Evolutionary conservation across 2,888 invertebrate genomes (phyloP), one percentile per base, ranked within the genome.

Genomic region (Clanis bilineata): DNA sequence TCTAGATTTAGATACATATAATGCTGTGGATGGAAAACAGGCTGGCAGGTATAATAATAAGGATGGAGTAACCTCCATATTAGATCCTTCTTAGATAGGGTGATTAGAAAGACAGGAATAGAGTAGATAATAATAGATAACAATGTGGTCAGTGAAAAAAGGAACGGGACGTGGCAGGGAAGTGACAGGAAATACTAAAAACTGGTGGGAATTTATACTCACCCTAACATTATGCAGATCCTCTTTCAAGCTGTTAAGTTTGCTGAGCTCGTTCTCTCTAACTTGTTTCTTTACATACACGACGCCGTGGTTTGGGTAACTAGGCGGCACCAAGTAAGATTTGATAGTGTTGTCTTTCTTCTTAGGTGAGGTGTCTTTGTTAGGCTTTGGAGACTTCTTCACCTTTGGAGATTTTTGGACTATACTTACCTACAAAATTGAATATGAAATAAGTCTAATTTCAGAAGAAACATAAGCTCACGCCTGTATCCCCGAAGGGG

Each of bases 191-290:
- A n/a, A n/a, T n/a, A n/a, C n/a, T n/a, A n/a, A n/a, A n/a, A n/a
- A n/a, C n/a, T n/a, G n/a, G n/a, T n/a, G n/a, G n/a, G n/a, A n/a
- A n/a, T n/a, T n/a, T n/a, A n/a, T 38, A 57, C 82, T 74, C 57
- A 92, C 92, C 77, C 80, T 77, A 5, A 90, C 74, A 65, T 84
- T 93, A 3, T 77, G 77, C 1, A 93, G 67, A 28, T 94, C 93
- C 5, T 78, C 77, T 44, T 83, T 83, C 58, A 94, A 67, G 0
- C 88, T 83, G 2, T 84, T 76, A 0, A 94, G 73, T 63, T 93
- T 93, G 44, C 71, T 78, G 0, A 90, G 66, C 71, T 94, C 93
- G 3, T 90, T 89, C 18, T 93, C 86, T 10, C 82, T 67, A 0
- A 87, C 80, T n/a, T 86, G 79, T 59, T 85, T 86, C 74, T 84